These are phyloP conservation scores for Lacerta agilis DNA, from an alignment of 2,797 vertebrate genomes.

Conservation along the genomic window DNA sequence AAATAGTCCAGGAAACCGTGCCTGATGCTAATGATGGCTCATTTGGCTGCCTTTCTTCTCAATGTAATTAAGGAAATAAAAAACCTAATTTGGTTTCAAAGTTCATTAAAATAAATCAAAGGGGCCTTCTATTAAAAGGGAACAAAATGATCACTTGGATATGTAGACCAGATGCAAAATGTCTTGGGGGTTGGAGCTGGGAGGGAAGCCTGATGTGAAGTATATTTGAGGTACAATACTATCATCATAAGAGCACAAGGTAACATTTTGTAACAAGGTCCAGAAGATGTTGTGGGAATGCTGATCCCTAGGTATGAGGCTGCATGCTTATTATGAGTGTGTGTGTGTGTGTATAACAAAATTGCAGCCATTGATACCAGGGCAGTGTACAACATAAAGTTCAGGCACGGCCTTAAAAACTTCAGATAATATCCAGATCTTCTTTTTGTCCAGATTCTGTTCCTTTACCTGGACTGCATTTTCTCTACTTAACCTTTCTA, in stretches of 20 bases:
- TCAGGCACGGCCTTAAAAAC: background rate
- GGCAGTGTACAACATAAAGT: background rate
- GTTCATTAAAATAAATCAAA: slow-evolving; percentile 30
- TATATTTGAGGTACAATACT: background rate
- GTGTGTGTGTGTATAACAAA: no score
- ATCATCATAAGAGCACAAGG: background rate
- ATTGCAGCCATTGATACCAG: no score
- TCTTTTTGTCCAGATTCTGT: slow-evolving; percentile 17
- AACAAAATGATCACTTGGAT: background rate
- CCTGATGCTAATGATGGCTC: background rate
- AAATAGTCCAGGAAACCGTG: background rate
- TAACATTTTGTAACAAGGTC: background rate
- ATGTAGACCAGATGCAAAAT: slow-evolving; percentile 7
- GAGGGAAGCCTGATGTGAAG: background rate
- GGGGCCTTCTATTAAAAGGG: background rate
- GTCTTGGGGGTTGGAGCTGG: background rate
- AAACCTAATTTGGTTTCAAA: slow-evolving; percentile 26
- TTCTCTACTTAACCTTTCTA: slow-evolving; percentile 36
- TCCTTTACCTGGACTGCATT: background rate
- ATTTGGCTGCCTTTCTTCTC: background rate
- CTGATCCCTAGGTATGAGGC: background rate
- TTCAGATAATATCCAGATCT: background rate
- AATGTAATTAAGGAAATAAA: slow-evolving; percentile 30
- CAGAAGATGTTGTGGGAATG: background rate
- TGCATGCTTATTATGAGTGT: background rate